Conservation (phyloP, 2,888 invertebrate species). For the Pandemis cinnamomeana region DNA sequence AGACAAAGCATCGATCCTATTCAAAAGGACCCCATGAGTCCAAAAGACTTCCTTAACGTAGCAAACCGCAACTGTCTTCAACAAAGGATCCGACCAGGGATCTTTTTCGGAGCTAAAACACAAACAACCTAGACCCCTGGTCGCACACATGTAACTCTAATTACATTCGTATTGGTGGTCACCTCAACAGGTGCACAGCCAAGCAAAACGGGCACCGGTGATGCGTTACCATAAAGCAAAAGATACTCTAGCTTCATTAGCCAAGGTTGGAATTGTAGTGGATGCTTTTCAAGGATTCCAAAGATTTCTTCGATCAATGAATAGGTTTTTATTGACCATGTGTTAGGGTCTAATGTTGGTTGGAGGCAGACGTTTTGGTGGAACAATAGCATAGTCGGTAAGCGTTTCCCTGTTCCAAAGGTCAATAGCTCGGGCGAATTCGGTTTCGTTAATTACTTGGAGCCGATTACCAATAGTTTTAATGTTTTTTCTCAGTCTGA, state of each 20-base stretch:
- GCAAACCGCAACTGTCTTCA: constrained; percentile 71
- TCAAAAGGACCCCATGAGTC: neutral
- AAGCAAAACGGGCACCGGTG: constrained; percentile 74
- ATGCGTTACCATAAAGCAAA: constrained; percentile 53
- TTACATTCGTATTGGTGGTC: constrained; percentile 81
- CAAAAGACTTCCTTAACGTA: constrained; percentile 42
- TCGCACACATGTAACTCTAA: constrained; percentile 60
- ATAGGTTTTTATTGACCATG: constrained; percentile 62
- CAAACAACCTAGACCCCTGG: constrained; percentile 15
- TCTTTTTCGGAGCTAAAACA: neutral
- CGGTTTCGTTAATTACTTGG: constrained; percentile 75
- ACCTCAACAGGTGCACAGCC: constrained; percentile 74
- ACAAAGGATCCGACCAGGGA: constrained; percentile 20
- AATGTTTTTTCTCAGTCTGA: constrained; percentile 25
- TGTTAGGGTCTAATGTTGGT: constrained; percentile 61
- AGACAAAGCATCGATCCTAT: constrained; percentile 2
- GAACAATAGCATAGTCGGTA: constrained; percentile 60
- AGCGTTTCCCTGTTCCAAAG: constrained; percentile 59
- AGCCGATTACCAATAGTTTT: constrained; percentile 51
- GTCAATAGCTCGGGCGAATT: constrained; percentile 80
- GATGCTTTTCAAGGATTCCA: constrained; percentile 58
- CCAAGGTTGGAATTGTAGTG: constrained; percentile 48
- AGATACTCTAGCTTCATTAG: neutral
- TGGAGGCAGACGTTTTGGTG: constrained; percentile 52
- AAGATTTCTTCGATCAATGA: constrained; percentile 59